Percentiles rank a stretch among this genome's conserved stretches.
These are phyloP conservation scores for Aepyceros melampus DNA, from an alignment of 2,113 vertebrate species.

Conservation along the genomic window DNA sequence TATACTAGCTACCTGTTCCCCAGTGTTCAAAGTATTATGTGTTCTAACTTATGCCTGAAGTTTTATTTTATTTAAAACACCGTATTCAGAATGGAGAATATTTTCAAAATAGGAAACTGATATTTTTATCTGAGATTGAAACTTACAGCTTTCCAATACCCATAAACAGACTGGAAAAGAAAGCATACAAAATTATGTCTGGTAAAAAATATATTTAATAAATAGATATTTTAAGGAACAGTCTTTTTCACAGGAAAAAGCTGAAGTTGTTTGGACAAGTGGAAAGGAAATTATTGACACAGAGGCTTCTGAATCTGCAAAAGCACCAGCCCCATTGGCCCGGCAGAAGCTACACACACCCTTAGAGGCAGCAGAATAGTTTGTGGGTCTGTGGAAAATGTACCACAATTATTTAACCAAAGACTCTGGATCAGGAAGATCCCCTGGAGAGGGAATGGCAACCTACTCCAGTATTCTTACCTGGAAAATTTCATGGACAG, in stretches of 20 bases:
- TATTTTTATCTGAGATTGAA: not conserved
- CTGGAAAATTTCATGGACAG: not conserved
- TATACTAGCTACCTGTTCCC: not conserved
- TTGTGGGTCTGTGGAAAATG: not conserved
- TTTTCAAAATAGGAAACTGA: not conserved
- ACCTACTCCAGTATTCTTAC: not conserved
- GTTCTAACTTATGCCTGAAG: not conserved
- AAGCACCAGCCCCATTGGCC: not conserved
- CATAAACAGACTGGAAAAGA: not conserved
- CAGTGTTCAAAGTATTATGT: not conserved
- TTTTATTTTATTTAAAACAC: not conserved
- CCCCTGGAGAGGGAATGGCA: not conserved
- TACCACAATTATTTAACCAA: not conserved
- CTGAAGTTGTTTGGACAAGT: not conserved
- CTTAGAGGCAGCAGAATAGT: not conserved
- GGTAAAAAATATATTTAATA: not conserved
- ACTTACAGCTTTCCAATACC: not conserved
- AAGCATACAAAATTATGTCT: not conserved
- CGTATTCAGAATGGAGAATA: not conserved
- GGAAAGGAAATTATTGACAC: not conserved
- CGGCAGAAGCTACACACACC: not conserved
- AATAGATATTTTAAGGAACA: not conserved
- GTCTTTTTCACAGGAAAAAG: not conserved
- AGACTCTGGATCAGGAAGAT: not conserved
- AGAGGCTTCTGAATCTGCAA: not conserved